These are phyloP conservation scores for Chanos chanos DNA, from an alignment of 2,797 vertebrate genomes.

Conservation along the genomic window DNA sequence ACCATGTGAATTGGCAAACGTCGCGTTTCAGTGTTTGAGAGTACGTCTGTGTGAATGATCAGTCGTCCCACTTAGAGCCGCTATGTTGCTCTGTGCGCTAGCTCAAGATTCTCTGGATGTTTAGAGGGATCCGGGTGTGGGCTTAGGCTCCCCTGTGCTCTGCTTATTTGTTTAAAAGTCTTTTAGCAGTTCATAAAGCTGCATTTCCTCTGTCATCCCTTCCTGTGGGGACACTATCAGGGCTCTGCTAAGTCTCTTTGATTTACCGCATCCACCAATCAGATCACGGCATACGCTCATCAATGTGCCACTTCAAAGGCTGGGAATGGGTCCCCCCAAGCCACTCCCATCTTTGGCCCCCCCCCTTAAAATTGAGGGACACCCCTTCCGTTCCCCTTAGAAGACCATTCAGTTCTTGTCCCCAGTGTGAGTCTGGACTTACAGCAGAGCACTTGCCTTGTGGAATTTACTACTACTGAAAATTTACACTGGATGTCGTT, in stretches of 20 bases:
- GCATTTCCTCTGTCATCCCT: conserved; percentile 80
- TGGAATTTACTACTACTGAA: conserved; percentile 53
- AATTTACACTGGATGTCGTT: too few species aligned
- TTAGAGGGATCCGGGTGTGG: too few species aligned
- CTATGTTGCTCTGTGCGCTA: too few species aligned
- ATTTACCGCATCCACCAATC: conserved; percentile 74
- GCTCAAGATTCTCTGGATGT: too few species aligned
- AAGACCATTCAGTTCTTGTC: conserved; percentile 28
- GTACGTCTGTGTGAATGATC: conserved; percentile 46
- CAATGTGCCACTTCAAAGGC: conserved; percentile 78
- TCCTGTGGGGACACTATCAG: conserved; percentile 89
- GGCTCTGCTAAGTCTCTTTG: conserved; percentile 91
- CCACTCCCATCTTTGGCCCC: conserved; percentile 61
- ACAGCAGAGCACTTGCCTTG: conserved; percentile 20
- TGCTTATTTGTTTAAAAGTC: conserved; percentile 84
- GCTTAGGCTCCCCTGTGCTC: conserved; percentile 17
- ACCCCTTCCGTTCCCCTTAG: conserved; percentile 45
- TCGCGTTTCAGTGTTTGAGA: not conserved
- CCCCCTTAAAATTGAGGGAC: conserved; percentile 70
- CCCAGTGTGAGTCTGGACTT: conserved; percentile 38
- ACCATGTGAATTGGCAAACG: conserved; percentile 36
- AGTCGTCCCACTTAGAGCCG: conserved; percentile 53
- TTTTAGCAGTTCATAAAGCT: conserved; percentile 88
- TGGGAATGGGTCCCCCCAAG: conserved; percentile 63
- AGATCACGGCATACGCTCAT: conserved; percentile 64